Conservation (phyloP, 2,113 vertebrate species). For the Triplophysa tibetana region DNA sequence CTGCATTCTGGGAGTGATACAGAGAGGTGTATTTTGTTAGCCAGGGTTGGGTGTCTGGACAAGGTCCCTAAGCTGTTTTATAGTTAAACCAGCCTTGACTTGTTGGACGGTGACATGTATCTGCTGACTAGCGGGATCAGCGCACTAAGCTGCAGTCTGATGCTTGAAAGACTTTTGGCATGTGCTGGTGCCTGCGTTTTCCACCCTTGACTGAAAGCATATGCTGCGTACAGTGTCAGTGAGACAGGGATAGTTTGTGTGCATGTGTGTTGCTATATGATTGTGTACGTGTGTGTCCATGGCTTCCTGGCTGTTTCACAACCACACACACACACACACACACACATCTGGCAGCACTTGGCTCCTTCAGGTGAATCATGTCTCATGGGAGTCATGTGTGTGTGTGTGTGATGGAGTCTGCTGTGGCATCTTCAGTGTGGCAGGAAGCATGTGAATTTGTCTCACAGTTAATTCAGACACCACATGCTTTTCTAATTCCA, state of each 20-base stretch:
- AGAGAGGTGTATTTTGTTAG: slow-evolving; percentile 64
- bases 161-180: slow-evolving; percentile 95
- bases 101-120: slow-evolving; percentile 91
- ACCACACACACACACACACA: too few relatives aligned
- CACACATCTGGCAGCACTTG: slow-evolving; percentile 87
- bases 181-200: slow-evolving; percentile 91
- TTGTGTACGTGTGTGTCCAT: slow-evolving; percentile 70
- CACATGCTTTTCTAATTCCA: slow-evolving; percentile 90
- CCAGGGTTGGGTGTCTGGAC: slow-evolving; percentile 76
- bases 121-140: slow-evolving; percentile 86
- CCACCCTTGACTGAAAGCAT: slow-evolving; percentile 97
- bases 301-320: slow-evolving; percentile 78
- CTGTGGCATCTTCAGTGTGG: slow-evolving; percentile 88
- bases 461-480: slow-evolving; percentile 88
- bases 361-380: slow-evolving; percentile 94
- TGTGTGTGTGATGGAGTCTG: slow-evolving; percentile 32
- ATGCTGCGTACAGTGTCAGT: slow-evolving; percentile 82
- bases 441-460: slow-evolving; percentile 91
- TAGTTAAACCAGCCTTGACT: slow-evolving; percentile 89
- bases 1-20: neutral
- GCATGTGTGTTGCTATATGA: slow-evolving; percentile 73
- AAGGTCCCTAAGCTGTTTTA: slow-evolving; percentile 83
- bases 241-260: slow-evolving; percentile 63
- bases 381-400: slow-evolving; percentile 64
- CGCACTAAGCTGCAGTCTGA: slow-evolving; percentile 84